Evolutionary conservation across 2,888 invertebrate genomes (phyloP).

Genomic region (Operophtera brumata): DNA sequence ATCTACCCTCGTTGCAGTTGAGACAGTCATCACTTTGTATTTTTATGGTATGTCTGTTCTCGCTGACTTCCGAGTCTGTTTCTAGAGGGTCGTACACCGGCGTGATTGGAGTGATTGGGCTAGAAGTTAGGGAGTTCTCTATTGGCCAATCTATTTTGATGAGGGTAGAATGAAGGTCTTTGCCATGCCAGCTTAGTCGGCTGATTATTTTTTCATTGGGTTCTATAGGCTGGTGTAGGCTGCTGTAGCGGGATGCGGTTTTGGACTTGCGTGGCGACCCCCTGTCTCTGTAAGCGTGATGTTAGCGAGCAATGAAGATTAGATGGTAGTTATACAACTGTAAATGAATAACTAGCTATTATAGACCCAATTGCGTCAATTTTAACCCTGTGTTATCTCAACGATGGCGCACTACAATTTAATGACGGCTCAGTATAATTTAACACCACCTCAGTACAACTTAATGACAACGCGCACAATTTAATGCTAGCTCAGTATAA

Average conservation of each 20-base stretch:
- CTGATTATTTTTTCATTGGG: constrained; percentile 41
- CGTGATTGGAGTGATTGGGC: constrained; percentile 61
- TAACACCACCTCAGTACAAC: too few relatives aligned
- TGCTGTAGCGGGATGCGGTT: constrained; percentile 58
- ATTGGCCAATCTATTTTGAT: constrained; percentile 74
- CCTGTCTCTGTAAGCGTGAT: constrained; percentile 66
- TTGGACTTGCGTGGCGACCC: constrained; percentile 70
- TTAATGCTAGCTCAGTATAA: too few relatives aligned
- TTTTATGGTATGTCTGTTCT: constrained; percentile 63
- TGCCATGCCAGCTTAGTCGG: constrained; percentile 70
- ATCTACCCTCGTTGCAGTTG: constrained; percentile 62
- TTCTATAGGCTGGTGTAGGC: constrained; percentile 55
- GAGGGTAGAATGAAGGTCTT: constrained; percentile 71
- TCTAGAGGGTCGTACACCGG: constrained; percentile 69
- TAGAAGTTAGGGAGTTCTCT: constrained; percentile 59
- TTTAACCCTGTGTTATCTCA: too few relatives aligned
- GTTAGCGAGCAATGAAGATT: constrained; percentile 32
- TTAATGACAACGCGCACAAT: too few relatives aligned
- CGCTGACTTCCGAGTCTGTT: constrained; percentile 69
- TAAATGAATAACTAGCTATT: background rate
- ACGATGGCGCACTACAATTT: too few relatives aligned
- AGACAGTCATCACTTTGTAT: constrained; percentile 57
- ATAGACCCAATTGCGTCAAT: too few relatives aligned
- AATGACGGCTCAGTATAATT: too few relatives aligned
- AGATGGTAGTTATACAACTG: constrained; percentile 13